Evolutionary conservation across 2,888 invertebrate genomes (phyloP).

Genomic region (Chymomyza amoena): DNA sequence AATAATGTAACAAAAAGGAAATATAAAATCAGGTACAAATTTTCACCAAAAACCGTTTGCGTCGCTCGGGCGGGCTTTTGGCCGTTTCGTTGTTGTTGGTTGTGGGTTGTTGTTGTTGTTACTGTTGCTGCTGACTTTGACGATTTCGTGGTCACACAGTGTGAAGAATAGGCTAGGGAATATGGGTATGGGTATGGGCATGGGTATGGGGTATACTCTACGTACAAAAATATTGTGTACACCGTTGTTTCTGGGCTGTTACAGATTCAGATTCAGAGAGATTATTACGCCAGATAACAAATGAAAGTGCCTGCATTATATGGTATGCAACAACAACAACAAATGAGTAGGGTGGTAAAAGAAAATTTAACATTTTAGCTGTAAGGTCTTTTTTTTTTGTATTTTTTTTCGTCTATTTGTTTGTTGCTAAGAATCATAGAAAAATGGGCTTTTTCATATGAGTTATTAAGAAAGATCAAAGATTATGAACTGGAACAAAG

Average conservation of each 20-base stretch:
- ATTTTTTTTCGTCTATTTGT: not conserved
- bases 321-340: conserved; percentile 22
- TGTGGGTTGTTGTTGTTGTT: conserved; percentile 35
- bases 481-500: conserved; percentile 29
- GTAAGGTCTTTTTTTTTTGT: conserved; percentile 17
- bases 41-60: conserved; percentile 69
- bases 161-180: conserved; percentile 64
- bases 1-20: conserved; percentile 53
- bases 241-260: conserved; percentile 64
- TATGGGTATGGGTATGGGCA: not conserved
- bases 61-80: conserved; percentile 52
- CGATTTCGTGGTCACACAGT: conserved; percentile 72
- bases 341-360: conserved; percentile 22
- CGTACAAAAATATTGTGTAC: conserved; percentile 60
- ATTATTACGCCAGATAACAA: conserved; percentile 60
- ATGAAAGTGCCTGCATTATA: conserved; percentile 61
- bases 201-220: not conserved
- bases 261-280: conserved; percentile 64
- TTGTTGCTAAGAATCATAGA: conserved; percentile 31
- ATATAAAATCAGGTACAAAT: conserved; percentile 72
- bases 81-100: conserved; percentile 20
- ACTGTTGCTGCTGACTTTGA: conserved; percentile 59
- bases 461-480: conserved; percentile 43
- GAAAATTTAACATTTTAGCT: conserved; percentile 41
- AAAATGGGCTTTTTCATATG: conserved; percentile 45